Conservation (phyloP, 2,113 vertebrate genomes). For the Saguinus midas region DNA sequence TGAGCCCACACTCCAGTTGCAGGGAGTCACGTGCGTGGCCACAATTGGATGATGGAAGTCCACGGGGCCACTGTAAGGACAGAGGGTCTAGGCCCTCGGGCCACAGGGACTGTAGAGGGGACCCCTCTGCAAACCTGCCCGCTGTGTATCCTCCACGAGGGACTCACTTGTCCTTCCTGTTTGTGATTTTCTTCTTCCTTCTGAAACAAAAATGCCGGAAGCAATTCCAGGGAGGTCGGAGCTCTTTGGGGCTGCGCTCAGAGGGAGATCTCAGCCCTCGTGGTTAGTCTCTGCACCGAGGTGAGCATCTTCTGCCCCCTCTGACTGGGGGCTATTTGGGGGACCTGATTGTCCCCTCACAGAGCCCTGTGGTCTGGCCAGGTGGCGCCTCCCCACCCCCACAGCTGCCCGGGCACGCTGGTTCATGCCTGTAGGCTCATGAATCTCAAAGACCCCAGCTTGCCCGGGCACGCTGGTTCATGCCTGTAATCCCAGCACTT, state of each 20-base stretch:
- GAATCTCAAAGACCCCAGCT: too few species aligned
- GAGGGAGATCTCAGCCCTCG: fast-evolving
- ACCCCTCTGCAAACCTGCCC: not conserved
- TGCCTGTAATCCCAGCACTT: too few species aligned
- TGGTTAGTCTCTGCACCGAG: fast-evolving
- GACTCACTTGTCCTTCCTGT: too few species aligned
- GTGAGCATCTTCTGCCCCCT: not conserved
- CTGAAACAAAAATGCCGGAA: not conserved
- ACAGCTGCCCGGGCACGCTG: fast-evolving
- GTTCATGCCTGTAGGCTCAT: too few species aligned
- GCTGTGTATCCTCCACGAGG: fast-evolving
- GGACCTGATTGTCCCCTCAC: not conserved
- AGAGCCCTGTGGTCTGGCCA: not conserved
- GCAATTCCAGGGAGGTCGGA: not conserved
- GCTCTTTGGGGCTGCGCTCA: not conserved
- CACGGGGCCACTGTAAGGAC: fast-evolving
- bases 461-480: too few species aligned
- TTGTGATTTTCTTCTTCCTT: not conserved
- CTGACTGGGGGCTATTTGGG: not conserved
- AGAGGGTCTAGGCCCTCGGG: fast-evolving
- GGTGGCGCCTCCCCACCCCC: not conserved
- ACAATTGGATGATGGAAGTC: fast-evolving
- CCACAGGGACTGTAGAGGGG: fast-evolving
- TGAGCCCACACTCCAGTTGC: fast-evolving
- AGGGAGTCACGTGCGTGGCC: fast-evolving